Percentiles rank a stretch among this genome's conserved stretches.
Evolutionary conservation across 2,113 vertebrate genomes (phyloP).

Genomic region (Laticauda colubrina): DNA sequence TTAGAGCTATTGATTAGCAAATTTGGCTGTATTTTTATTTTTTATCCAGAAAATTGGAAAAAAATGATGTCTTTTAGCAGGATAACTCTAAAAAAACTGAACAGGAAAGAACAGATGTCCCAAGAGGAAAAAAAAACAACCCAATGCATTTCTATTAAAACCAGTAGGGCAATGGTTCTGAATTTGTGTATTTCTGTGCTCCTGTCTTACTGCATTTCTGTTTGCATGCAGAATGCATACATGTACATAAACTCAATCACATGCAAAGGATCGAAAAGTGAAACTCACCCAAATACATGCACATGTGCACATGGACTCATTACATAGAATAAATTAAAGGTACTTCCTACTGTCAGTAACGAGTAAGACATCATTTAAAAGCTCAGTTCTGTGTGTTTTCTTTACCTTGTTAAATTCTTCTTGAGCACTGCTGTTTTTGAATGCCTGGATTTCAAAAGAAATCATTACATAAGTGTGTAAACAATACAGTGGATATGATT

Average conservation of each 20-base stretch:
- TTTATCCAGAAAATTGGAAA: background rate
- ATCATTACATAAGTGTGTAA: background rate
- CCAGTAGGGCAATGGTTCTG: background rate
- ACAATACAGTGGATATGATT: background rate
- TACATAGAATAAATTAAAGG: background rate
- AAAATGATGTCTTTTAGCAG: background rate
- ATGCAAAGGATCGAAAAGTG: background rate
- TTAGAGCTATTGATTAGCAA: background rate
- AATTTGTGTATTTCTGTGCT: background rate
- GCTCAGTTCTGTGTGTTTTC: background rate
- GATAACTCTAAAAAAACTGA: background rate
- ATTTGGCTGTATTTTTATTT: background rate
- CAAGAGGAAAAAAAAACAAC: background rate
- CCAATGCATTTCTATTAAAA: background rate
- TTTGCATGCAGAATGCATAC: background rate
- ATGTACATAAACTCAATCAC: background rate
- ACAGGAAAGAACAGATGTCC: background rate
- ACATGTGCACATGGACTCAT: background rate
- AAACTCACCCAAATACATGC: background rate
- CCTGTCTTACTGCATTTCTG: background rate
- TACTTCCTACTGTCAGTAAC: background rate
- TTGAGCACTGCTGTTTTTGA: background rate
- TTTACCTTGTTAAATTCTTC: background rate
- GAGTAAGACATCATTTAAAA: background rate
- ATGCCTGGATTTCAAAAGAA: background rate